Evolutionary conservation across 2,113 vertebrate species (phyloP).

Genomic region (Ptilonorhynchus violaceus): DNA sequence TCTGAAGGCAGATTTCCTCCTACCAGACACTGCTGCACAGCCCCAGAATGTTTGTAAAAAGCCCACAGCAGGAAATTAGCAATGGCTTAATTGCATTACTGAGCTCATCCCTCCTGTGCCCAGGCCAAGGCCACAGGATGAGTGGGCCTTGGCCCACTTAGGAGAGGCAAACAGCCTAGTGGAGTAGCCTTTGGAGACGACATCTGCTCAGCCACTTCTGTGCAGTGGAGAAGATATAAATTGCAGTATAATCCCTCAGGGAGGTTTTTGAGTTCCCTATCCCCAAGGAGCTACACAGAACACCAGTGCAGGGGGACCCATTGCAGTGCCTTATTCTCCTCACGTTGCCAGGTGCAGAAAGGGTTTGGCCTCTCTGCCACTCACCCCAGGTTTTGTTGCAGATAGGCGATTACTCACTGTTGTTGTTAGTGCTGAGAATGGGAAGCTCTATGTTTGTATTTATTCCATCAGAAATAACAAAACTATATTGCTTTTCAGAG

Average conservation of each 20-base stretch:
- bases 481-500: conserved; percentile 24
- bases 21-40: neutral
- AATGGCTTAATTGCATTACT: neutral
- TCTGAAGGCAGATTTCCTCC: neutral
- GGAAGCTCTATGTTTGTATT: neutral
- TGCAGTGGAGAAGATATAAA: neutral
- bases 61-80: neutral
- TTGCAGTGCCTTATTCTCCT: neutral
- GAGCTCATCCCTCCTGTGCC: neutral
- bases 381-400: neutral
- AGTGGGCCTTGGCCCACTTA: no score
- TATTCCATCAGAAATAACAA: neutral
- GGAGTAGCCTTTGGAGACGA: neutral
- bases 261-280: neutral
- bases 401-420: neutral
- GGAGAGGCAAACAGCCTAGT: neutral
- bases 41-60: neutral
- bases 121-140: neutral
- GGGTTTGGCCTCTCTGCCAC: neutral
- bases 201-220: neutral
- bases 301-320: neutral
- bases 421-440: neutral
- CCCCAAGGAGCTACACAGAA: neutral
- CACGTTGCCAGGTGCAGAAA: neutral
- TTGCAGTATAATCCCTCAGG: neutral